Evolutionary conservation across 2,113 vertebrate genomes (phyloP), one percentile per base, ranked within the genome.

Genomic region (Scopus umbretta): DNA sequence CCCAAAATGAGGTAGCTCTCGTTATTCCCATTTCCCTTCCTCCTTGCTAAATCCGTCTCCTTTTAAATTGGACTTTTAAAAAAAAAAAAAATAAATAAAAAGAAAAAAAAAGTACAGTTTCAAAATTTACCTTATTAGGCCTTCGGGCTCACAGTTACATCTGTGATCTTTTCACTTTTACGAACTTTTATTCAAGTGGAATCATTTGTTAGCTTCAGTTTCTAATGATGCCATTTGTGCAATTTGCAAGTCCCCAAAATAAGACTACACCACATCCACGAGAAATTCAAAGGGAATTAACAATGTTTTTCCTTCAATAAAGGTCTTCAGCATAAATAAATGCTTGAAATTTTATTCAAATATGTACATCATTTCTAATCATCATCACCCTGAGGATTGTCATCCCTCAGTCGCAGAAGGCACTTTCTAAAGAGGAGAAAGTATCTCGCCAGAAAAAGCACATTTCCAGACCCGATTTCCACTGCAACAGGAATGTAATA

Each of bases 371-470:
- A 10, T 50, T 62, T 65, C 27, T 75, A 21, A 76, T 61, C 29
- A 67, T 29, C 55, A 32, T 17, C n/a, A 40, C 76, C 53, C 67
- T 76, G 86, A 83, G 72, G 63, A 88, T 62, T 27, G 53, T 36
- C 16, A 22, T 17, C 56, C 42, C 29, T 17, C 22, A 17, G 56
- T 1, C 74, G 76, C 90, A 89, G 66, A 95, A 94, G 92, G 92
- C 96, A 94, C 89, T 87, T 94, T 12, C 14, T 53, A 10, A 61
- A 75, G 50, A 86, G 47, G 16, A 95, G 52, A 52, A 80, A 32
- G 6, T 30, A 12, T 10, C 42, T 62, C 52, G 18, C 14, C 38
- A 66, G 45, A 29, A 80, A n/a, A 55, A 83, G 25, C n/a, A 23
- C 25, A 7, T 89, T 84, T 90, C 80, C 65, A 70, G 71, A n/a